Evolutionary conservation across 2,888 invertebrate species (phyloP), one percentile per base, ranked within the genome.

Genomic region (Calliphora vomitoria): DNA sequence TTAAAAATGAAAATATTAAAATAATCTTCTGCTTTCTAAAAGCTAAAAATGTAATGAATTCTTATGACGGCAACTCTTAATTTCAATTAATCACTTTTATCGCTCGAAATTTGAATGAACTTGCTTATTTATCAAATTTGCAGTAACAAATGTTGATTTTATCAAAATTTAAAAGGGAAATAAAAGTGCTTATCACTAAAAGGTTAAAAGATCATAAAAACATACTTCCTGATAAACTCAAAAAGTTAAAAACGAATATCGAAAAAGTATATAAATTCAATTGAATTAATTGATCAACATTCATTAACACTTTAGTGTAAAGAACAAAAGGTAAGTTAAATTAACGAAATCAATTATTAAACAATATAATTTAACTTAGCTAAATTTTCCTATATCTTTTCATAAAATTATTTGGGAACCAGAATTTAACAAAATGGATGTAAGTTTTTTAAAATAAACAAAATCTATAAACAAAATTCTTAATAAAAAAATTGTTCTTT

Each of bases 371-470:
- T n/a, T 15, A 15, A 15, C 1, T 6, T 13, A 50, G 15, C 3
- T 50, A 13, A n/a, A n/a, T 50, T 50, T 50, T 50, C n/a, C 3
- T 15, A n/a, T 50, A 15, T 4, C n/a, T 6, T 50, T 50, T 4
- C 5, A 10, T 44, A 13, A 10, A 10, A 44, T 4, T 4, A 44
- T 44, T 44, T 44, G 13, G 44, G 13, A 13, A 44, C 44, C 44
- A n/a, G n/a, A n/a, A n/a, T 44, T 44, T 44, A 79, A 55, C 35
- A 85, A 76, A 68, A 89, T 89, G 89, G 89, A 89, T 87, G 90
- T 89, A 86, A 89, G 89, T 89, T 74, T 20, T 11, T 18, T n/a
- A 11, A 25, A 11, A n/a, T 25, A 11, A 15, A 47, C 11, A 50
- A 18, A 1, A 25, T 44, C 3, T 11, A 10, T 44, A 13, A 44